Evolutionary conservation across 2,888 invertebrate genomes (phyloP), one percentile per base, ranked within the genome.

Genomic region (Dromius quadrimaculatus): DNA sequence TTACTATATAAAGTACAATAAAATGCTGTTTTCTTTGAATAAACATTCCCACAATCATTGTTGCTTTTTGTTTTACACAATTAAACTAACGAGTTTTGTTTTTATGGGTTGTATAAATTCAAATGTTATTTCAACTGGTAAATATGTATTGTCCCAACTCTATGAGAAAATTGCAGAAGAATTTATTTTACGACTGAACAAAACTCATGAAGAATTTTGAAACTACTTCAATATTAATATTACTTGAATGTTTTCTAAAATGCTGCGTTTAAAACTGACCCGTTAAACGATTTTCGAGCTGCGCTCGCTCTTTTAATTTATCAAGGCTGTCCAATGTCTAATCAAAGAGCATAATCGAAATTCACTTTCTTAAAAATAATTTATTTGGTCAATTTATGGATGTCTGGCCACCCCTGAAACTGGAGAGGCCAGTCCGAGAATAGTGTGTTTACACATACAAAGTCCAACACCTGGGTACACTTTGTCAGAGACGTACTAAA

Each of bases 391-490:
- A 54, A 28, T 54, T 11, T 41, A 15, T 9, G 15, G 8, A 8
- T 8, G n/a, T 47, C 34, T 59, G 59, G 36, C n/a, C 59, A 59
- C 13, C 59, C 59, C 45, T 63, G 63, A 22, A 43, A 11, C 63
- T 63, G 32, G 59, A 59, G 34, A 59, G 41, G 34, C 45, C 43
- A 66, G 28, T 66, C 66, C 54, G 41, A 54, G 66, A 66, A 66
- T 57, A 66, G 66, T 66, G 15, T 45, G 54, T 66, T 54, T 66
- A 57, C 57, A 54, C 64, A 47, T 28, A 23, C 36, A 17, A 34
- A 59, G 36, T 5, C 59, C 22, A 59, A 66, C 66, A 66, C 66
- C 66, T 66, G 66, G 66, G 66, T 66, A 66, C 66, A 66, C 66
- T 66, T 66, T 57, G n/a, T n/a, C n/a, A n/a, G n/a, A n/a, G n/a